Evolutionary conservation across 2,113 vertebrate species (phyloP).

Genomic region (Muntiacus reevesi): DNA sequence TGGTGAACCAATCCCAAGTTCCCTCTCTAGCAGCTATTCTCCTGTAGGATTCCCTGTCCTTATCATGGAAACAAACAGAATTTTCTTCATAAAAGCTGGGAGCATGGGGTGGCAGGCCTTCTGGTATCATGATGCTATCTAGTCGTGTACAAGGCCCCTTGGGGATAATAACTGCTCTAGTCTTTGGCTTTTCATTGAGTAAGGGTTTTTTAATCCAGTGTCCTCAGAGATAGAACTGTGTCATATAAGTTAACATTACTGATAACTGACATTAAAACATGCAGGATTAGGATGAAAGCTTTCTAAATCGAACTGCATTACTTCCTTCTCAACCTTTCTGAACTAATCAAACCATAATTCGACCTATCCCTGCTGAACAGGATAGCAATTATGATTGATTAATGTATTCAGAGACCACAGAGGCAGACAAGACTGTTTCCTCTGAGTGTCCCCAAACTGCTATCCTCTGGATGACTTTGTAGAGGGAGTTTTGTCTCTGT

Average conservation of each 20-base stretch:
- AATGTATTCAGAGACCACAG: background rate
- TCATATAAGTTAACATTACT: background rate
- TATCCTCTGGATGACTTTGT: background rate
- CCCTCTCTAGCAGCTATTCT: background rate
- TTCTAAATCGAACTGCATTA: background rate
- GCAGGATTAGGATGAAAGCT: background rate
- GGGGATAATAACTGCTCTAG: background rate
- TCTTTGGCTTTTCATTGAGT: background rate
- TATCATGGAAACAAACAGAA: background rate
- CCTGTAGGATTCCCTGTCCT: background rate
- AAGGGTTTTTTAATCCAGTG: background rate
- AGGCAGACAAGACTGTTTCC: background rate
- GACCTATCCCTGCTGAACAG: background rate
- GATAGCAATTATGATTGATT: background rate
- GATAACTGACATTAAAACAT: background rate
- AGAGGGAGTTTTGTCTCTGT: background rate
- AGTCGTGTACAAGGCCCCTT: background rate
- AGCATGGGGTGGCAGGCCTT: background rate
- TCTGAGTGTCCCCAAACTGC: background rate
- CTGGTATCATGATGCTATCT: background rate
- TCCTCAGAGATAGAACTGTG: constrained; percentile 13
- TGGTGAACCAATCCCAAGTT: background rate
- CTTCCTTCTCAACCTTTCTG: constrained; percentile 18
- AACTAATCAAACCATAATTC: constrained; percentile 23
- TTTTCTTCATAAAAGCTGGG: background rate